These are phyloP conservation scores for Uloborus diversus DNA, from an alignment of 1,140 invertebrate species.

Conservation along the genomic window DNA sequence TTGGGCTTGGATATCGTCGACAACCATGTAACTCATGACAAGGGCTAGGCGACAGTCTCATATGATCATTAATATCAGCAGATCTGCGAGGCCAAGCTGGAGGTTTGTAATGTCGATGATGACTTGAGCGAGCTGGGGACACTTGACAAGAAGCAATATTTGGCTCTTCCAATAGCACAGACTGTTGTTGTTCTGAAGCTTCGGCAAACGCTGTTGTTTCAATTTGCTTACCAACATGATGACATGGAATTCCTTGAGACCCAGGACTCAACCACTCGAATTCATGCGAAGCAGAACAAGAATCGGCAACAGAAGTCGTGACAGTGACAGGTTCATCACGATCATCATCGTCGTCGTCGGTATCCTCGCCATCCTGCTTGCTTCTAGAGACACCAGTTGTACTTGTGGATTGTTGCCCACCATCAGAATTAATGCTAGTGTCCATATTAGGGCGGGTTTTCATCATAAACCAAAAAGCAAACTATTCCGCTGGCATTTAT, in stretches of 20 bases:
- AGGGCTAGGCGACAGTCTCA: slow-evolving; percentile 23
- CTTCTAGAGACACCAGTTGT: background rate
- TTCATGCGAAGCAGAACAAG: slow-evolving; percentile 41
- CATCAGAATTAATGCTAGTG: background rate
- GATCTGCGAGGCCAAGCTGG: slow-evolving; percentile 7
- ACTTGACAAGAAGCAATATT: slow-evolving; percentile 23
- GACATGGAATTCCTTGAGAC: slow-evolving; percentile 4
- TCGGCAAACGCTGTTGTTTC: background rate
- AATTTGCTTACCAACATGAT: slow-evolving; percentile 2
- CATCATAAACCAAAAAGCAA: too few relatives aligned
- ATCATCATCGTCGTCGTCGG: slow-evolving; percentile 29
- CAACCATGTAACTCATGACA: slow-evolving; percentile 30
- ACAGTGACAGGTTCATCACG: background rate
- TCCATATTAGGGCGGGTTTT: slow-evolving; percentile 14
- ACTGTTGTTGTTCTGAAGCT: background rate
- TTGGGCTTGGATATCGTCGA: slow-evolving; percentile 13
- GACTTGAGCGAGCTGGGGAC: slow-evolving; percentile 14
- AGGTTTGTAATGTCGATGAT: slow-evolving; percentile 17
- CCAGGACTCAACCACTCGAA: slow-evolving; percentile 38
- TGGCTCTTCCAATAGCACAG: background rate
- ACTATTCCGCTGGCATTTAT: too few relatives aligned
- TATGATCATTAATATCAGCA: slow-evolving; percentile 13
- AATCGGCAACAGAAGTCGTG: slow-evolving; percentile 1
- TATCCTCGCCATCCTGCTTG: slow-evolving; percentile 22
- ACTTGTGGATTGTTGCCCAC: background rate